Percentiles rank a stretch among this genome's conserved stretches.
Conservation (phyloP, 2,797 vertebrate species). For the Eleutherodactylus coqui region DNA sequence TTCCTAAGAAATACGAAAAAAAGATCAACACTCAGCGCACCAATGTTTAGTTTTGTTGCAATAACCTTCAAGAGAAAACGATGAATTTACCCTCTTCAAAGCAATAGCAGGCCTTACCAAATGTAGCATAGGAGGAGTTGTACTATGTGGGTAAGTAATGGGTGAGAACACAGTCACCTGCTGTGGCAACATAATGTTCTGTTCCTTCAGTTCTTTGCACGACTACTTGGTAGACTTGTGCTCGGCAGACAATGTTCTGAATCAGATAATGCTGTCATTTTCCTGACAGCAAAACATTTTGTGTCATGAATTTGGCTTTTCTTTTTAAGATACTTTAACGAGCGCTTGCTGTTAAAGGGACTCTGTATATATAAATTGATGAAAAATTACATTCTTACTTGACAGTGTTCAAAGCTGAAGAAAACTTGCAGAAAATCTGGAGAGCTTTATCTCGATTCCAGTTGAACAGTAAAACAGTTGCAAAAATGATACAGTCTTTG, state of each 20-base stretch:
- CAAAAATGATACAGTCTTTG: no score
- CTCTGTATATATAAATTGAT: not conserved
- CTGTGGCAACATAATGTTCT: constrained; percentile 1
- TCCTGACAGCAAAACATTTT: not conserved
- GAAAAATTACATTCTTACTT: not conserved
- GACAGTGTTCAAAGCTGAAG: not conserved
- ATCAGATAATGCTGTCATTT: not conserved
- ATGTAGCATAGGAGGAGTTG: not conserved
- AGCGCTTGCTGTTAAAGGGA: not conserved
- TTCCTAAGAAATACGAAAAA: constrained; percentile 66
- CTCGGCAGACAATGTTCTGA: not conserved
- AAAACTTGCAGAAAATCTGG: not conserved
- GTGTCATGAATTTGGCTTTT: not conserved
- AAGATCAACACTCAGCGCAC: constrained; percentile 19
- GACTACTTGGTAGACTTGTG: not conserved
- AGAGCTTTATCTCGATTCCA: no score
- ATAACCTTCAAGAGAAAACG: constrained; percentile 10
- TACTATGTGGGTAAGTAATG: not conserved
- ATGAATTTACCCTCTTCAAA: not conserved
- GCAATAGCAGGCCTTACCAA: not conserved
- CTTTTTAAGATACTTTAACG: not conserved
- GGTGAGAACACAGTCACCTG: not conserved
- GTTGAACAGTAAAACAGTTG: no score
- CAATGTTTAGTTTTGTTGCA: not conserved
- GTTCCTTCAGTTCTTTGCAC: not conserved